Conservation (phyloP, 1,140 invertebrate genomes). For the Protaetia brevitarsis region DNA sequence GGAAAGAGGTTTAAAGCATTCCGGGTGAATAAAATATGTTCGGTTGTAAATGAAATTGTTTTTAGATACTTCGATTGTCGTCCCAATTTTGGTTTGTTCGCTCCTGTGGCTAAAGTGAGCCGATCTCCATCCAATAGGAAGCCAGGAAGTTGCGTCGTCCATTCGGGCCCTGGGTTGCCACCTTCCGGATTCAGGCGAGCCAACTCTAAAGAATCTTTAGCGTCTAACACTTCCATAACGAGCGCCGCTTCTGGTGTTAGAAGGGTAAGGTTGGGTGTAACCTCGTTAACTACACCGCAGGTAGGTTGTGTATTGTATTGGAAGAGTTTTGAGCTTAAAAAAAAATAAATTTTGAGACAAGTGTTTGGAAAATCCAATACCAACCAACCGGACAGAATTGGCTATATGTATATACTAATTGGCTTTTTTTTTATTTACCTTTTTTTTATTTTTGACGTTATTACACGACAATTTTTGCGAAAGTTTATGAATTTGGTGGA, state of each 20-base stretch:
- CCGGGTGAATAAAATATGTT: background rate
- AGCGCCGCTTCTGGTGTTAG: slow-evolving; percentile 56
- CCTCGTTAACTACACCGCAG: slow-evolving; percentile 59
- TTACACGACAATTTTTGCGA: background rate
- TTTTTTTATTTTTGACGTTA: background rate
- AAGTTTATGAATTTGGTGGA: background rate
- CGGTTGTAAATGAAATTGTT: slow-evolving; percentile 17
- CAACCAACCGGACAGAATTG: slow-evolving; percentile 33
- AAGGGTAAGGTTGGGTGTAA: slow-evolving; percentile 71
- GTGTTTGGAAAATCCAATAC: slow-evolving; percentile 29
- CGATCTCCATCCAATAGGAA: slow-evolving; percentile 74
- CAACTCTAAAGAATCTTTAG: slow-evolving; percentile 83
- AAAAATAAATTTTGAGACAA: background rate
- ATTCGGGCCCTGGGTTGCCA: slow-evolving; percentile 55
- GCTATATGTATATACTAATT: background rate
- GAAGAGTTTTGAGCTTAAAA: background rate
- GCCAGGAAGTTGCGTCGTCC: slow-evolving; percentile 61
- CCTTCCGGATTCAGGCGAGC: slow-evolving; percentile 62
- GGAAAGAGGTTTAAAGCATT: slow-evolving; percentile 64
- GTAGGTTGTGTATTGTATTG: slow-evolving; percentile 55
- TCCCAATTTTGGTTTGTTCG: slow-evolving; percentile 88
- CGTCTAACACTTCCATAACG: slow-evolving; percentile 68
- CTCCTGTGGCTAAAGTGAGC: slow-evolving; percentile 82
- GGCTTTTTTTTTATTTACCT: background rate
- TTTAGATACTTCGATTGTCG: slow-evolving; percentile 92